phyloP scores from a whole-genome alignment of 2,797 vertebrate genomes.

The Antrozous pallidus region DNA sequence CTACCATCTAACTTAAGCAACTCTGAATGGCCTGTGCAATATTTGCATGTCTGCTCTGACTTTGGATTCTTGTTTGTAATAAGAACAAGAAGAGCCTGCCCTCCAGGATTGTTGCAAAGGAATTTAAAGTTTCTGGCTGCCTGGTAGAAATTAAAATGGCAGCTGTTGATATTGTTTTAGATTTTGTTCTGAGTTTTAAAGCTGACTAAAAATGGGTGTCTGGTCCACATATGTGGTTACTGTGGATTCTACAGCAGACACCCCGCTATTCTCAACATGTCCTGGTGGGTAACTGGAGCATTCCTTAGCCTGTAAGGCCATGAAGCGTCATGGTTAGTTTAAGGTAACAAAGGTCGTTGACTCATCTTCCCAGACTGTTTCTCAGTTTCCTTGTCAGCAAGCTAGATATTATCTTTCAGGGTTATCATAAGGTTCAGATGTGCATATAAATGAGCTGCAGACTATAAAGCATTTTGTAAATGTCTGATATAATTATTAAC shows the following conservation, averaged over 20 bases:
- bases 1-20: background rate
- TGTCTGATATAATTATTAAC: too few relatives aligned
- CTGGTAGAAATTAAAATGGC: background rate
- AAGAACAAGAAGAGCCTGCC: too few relatives aligned
- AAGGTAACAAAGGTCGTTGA: background rate
- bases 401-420: too few relatives aligned
- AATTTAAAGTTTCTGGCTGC: background rate
- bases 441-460: background rate
- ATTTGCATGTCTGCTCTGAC: background rate
- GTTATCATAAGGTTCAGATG: background rate
- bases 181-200: background rate
- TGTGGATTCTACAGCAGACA: background rate
- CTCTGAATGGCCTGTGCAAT: background rate
- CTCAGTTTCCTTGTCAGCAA: background rate
- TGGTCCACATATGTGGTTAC: background rate
- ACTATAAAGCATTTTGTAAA: background rate
- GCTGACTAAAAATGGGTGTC: too few relatives aligned
- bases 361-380: background rate
- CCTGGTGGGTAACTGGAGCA: background rate
- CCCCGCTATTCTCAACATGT: background rate
- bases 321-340: background rate
- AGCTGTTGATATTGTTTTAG: background rate
- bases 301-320: background rate
- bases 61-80: background rate
- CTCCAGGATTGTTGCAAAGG: background rate